Evolutionary conservation across 23 tunicate genomes (phyloP).

Genomic region (Botrylloides violaceus): DNA sequence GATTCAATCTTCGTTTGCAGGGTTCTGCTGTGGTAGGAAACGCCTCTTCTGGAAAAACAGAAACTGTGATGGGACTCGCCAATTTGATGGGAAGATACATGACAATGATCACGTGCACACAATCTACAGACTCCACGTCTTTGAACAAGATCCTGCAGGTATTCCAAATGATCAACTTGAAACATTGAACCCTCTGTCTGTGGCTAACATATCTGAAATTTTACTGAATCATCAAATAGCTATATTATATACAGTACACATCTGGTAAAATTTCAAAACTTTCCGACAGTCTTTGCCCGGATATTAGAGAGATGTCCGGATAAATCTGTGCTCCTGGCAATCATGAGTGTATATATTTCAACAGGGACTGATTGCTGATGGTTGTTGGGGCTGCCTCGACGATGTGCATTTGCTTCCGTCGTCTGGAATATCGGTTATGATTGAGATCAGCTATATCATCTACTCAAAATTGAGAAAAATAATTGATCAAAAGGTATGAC

Average conservation of each 20-base stretch:
- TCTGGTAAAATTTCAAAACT: no score
- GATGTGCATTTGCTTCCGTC: slow-evolving; percentile 46
- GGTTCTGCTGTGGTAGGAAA: slow-evolving; percentile 69
- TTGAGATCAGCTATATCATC: slow-evolving; percentile 52
- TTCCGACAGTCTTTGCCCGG: no score
- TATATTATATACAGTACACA: no score
- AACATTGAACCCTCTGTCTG: no score
- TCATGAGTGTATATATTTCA: no score
- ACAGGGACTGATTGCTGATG: slow-evolving; percentile 70
- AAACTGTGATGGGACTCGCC: slow-evolving; percentile 78
- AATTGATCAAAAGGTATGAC: slow-evolving; percentile 12
- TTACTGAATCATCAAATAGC: no score
- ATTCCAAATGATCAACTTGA: no score
- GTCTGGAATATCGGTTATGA: slow-evolving; percentile 51
- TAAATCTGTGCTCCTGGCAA: no score
- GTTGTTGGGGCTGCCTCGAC: slow-evolving; percentile 88
- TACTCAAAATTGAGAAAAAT: slow-evolving; percentile 20
- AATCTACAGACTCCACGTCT: slow-evolving; percentile 40
- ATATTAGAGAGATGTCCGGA: no score
- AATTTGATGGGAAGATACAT: slow-evolving; percentile 63
- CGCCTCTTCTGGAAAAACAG: slow-evolving; percentile 76
- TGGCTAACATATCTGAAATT: no score
- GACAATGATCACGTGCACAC: slow-evolving; percentile 45
- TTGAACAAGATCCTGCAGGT: slow-evolving; percentile 69
- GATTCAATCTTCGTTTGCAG: slow-evolving; percentile 13